A percentile compares a stretch with the other conserved stretches of the same genome.
Evolutionary conservation across 2,113 vertebrate genomes (phyloP).

Genomic region (Lagopus muta): DNA sequence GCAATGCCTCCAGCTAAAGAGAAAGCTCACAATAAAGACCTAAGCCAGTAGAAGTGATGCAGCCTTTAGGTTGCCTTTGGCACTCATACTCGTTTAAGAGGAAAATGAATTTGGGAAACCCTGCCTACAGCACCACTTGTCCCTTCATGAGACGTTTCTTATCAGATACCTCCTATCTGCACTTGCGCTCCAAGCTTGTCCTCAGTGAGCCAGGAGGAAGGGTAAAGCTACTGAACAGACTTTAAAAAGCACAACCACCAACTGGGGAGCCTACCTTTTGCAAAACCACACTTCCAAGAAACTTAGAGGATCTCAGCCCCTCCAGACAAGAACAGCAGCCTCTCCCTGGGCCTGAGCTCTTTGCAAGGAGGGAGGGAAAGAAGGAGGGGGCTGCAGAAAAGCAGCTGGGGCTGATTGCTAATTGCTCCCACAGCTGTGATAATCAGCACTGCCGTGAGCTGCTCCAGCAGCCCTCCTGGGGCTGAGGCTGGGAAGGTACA

Average conservation of each 20-base stretch:
- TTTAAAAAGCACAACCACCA: neutral
- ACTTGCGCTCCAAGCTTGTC: rapidly evolving
- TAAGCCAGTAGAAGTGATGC: rapidly evolving
- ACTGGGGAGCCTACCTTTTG: rapidly evolving
- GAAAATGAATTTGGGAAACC: rapidly evolving
- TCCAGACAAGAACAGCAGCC: neutral
- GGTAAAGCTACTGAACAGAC: neutral
- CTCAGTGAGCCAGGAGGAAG: neutral
- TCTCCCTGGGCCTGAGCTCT: neutral
- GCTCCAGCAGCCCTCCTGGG: neutral
- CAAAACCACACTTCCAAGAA: neutral
- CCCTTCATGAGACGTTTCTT: rapidly evolving
- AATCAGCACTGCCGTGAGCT: neutral
- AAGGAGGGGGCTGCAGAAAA: neutral
- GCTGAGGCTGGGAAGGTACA: neutral
- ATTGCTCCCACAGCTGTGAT: neutral
- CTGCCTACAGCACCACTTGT: neutral
- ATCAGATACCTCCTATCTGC: neutral
- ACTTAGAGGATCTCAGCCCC: rapidly evolving
- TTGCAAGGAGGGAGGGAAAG: neutral
- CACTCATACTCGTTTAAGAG: neutral
- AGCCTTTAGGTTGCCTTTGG: rapidly evolving
- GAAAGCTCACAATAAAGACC: neutral
- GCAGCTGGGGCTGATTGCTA: neutral
- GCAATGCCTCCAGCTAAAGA: neutral